Evolutionary conservation across 2,797 vertebrate species (phyloP).

Genomic region (Spinibarbus caldwelli): DNA sequence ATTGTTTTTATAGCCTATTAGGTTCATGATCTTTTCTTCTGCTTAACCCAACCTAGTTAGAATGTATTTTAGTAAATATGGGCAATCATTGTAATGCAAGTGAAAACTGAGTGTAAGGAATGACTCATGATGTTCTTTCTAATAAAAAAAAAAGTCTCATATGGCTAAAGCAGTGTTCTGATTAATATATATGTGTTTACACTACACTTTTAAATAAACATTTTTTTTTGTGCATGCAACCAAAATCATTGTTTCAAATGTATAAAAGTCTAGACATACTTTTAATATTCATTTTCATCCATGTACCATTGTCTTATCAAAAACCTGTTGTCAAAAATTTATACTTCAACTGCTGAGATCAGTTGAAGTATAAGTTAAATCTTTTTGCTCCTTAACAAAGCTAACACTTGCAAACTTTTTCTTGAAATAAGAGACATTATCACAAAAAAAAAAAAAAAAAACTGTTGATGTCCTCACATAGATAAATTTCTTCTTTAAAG

Average conservation of each 20-base stretch:
- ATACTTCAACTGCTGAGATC: no score
- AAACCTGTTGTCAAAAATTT: neutral
- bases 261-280: neutral
- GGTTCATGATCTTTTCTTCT: neutral
- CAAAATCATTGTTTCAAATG: neutral
- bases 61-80: neutral
- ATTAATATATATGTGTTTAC: neutral
- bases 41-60: neutral
- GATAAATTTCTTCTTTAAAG: neutral
- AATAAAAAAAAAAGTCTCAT: neutral
- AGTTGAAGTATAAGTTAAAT: no score
- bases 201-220: neutral
- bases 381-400: no score
- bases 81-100: neutral
- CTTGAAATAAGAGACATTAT: neutral
- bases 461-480: neutral
- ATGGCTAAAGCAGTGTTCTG: neutral
- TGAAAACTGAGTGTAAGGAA: neutral
- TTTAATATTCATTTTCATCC: neutral
- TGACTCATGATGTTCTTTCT: neutral
- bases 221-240: neutral
- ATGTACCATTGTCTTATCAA: neutral
- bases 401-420: neutral
- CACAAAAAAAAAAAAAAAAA: no score
- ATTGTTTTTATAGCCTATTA: neutral